Evolutionary conservation across 2,797 vertebrate species (phyloP), one percentile per base, ranked within the genome.

Genomic region (Notamacropus eugenii): DNA sequence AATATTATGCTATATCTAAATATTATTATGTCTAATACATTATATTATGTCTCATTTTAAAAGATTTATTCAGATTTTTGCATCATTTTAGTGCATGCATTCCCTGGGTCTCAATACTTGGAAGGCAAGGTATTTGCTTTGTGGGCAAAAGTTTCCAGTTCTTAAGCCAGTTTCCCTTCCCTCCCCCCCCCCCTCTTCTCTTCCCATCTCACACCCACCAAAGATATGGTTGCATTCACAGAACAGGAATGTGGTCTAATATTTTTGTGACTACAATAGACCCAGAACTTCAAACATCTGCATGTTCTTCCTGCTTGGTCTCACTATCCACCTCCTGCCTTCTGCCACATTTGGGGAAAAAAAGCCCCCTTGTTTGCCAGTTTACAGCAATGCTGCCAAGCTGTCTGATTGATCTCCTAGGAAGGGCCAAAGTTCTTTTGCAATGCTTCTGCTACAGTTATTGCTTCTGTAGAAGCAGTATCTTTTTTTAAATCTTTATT

Each of bases 11-110:
- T 58, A 28, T 1, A 34, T 94, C 95, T 94, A 27, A 57, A 57
- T 57, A 57, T 57, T 57, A 57, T 57, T 56, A 56, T 24, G 5
- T 57, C 56, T 57, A 62, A 55, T 94, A 31, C 96, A 40, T 97
- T 87, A 40, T 59, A 92, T 90, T 90, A 29, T 1, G 29, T 94
- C 96, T 94, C 46, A 28, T 96, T 96, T 92, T 90, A 95, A 91
- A 87, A 87, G 92, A 40, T 92, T n/a, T 52, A 27, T 87, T 95
- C 91, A 57, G 50, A 74, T 27, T 92, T 50, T 40, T 95, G 1
- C 94, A 22, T 55, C 28, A 97, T 57, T 94, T 90, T 74, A 92
- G 46, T 34, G 59, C 54, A 92, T 92, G 50, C 27, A 92, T 96
- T 91, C n/a, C 8, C 28, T 50, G 31, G 22, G 92, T 62, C 62